Base-by-base conservation (phyloP, 2,888 invertebrate genomes). In the Drosophila maculinotata region DNA sequence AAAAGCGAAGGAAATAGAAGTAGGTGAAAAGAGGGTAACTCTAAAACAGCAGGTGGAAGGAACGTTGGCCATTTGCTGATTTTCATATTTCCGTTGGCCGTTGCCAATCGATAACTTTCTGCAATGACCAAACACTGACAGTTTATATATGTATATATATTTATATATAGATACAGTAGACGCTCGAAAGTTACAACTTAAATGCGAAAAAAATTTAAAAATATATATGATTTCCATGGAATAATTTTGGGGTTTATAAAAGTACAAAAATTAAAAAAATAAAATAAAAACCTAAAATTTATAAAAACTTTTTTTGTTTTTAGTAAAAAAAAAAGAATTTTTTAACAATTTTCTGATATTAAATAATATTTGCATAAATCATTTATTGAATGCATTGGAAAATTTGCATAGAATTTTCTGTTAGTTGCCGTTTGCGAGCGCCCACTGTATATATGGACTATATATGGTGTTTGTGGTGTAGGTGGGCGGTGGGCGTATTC, bases 31-130 rank as follows among this genome's bases (percentile, higher is more conserved):
- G 14, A 4, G 14, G 9, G n/a, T 7, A 28, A 17, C 8, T 3
- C 8, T 0, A 2, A 26, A 48, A 54, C 70, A 77, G 78, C 63
- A 80, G 78, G 64, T 69, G 59, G 25, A 60, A 54, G n/a, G 36
- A 58, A 54, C 35, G 51, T 64, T 63, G 28, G 47, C 56, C 64
- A 67, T 68, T 76, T 75, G 73, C 56, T 59, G 77, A 79, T 79
- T 76, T 82, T 76, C 62, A 76, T 77, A 72, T 76, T 83, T 63
- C 67, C 56, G 39, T 56, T 44, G 42, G 31, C 45, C 47, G 15
- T 25, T 33, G 45, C 35, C 64, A 72, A 72, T 75, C 72, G 64
- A 72, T 75, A 74, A 47, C 9, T 35, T 26, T 45, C 26, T 42
- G 38, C 69, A 42, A 45, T 36, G 51, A 30, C 54, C 38, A 53